Conservation (phyloP, 2,113 vertebrate genomes). For the Pachycephala philippinensis region DNA sequence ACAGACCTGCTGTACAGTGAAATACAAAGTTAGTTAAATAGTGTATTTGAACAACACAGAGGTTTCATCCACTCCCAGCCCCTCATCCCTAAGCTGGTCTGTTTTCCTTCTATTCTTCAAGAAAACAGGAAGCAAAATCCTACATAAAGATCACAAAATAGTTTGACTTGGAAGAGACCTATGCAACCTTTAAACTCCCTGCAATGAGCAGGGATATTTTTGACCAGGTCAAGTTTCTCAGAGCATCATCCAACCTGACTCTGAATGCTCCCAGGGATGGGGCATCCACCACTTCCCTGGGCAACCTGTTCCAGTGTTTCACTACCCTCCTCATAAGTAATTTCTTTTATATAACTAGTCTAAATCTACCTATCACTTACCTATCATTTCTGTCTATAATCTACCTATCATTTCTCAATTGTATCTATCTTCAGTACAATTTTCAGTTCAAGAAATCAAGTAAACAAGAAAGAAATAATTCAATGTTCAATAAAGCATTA, state of each 20-base stretch:
- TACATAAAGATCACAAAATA: neutral
- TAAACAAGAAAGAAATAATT: slow-evolving; percentile 9
- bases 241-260: rapidly evolving
- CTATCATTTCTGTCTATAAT: neutral
- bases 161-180: neutral
- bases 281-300: neutral
- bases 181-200: neutral
- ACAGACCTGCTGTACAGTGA: neutral
- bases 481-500: slow-evolving; percentile 12
- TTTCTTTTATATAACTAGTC: neutral
- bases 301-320: neutral
- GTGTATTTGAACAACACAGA: neutral
- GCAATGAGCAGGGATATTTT: neutral
- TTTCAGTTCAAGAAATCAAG: slow-evolving; percentile 50
- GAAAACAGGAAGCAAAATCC: slow-evolving; percentile 4
- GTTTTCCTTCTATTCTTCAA: neutral
- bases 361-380: neutral
- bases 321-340: neutral
- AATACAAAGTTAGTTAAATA: neutral
- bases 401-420: neutral
- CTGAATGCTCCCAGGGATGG: neutral
- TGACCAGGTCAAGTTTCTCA: neutral
- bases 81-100: rapidly evolving
- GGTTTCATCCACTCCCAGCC: neutral
- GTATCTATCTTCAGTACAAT: neutral